A percentile compares a stretch with the other conserved stretches of the same genome.
These are phyloP conservation scores for Asobara japonica DNA, from an alignment of 1,140 invertebrate genomes.

Conservation along the genomic window DNA sequence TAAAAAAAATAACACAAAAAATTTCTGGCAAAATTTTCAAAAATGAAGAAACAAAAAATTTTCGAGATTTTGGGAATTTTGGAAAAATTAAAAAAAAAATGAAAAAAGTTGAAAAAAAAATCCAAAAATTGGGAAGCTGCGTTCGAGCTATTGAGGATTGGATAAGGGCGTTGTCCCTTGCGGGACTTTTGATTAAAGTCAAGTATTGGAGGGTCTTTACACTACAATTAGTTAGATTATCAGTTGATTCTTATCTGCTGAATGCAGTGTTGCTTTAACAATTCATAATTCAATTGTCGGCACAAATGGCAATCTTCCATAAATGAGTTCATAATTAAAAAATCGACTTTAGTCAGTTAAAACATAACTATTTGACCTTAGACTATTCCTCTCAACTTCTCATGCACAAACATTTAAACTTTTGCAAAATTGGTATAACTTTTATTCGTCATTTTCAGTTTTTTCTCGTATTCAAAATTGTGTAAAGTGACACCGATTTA, in stretches of 20 bases:
- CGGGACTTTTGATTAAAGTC: no score
- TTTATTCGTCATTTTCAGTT: slow-evolving; percentile 8
- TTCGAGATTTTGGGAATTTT: no score
- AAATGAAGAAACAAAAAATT: no score
- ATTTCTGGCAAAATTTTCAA: no score
- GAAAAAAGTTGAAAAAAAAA: no score
- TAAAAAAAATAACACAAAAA: no score
- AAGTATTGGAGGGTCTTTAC: no score
- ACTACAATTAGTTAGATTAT: slow-evolving; percentile 2
- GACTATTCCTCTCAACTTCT: slow-evolving; percentile 26
- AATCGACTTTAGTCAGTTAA: neutral
- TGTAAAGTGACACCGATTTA: no score
- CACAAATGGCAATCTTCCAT: neutral
- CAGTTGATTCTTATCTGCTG: neutral
- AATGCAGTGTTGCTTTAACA: neutral
- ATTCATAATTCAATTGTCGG: slow-evolving; percentile 2
- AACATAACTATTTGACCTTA: slow-evolving; percentile 18
- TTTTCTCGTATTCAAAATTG: slow-evolving; percentile 40
- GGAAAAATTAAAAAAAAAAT: no score
- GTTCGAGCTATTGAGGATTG: no score
- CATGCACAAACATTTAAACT: slow-evolving; percentile 36
- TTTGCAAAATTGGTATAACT: slow-evolving; percentile 30
- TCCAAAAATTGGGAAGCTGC: no score
- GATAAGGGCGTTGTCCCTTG: no score
- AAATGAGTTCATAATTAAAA: neutral